Conservation (phyloP, 2,888 invertebrate genomes). For the Aethes cnicana region DNA sequence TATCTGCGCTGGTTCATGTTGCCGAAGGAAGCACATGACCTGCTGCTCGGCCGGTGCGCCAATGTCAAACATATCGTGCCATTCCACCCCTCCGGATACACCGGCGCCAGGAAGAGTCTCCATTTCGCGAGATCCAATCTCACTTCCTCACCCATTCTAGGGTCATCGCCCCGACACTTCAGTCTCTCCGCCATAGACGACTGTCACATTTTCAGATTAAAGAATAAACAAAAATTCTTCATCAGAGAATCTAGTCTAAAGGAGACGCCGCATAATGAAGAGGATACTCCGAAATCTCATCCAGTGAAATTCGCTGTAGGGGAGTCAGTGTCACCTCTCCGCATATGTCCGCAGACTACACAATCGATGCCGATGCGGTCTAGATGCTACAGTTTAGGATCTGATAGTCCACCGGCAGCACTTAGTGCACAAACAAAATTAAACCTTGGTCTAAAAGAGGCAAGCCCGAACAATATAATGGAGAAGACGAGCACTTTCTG, state of each 20-base stretch:
- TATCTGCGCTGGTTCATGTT: constrained; percentile 93
- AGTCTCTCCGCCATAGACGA: constrained; percentile 87
- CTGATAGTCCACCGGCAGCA: constrained; percentile 76
- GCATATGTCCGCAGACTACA: constrained; percentile 53
- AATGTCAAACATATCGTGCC: constrained; percentile 90
- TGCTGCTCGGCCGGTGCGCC: constrained; percentile 87
- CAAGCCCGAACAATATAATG: constrained; percentile 65
- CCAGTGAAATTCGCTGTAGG: constrained; percentile 87
- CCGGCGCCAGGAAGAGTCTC: constrained; percentile 76
- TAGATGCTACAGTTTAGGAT: constrained; percentile 87
- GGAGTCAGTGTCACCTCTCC: constrained; percentile 82
- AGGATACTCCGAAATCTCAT: constrained; percentile 48
- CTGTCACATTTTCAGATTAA: constrained; percentile 72
- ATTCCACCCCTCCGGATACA: constrained; percentile 85
- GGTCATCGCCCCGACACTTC: constrained; percentile 85
- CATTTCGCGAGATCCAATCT: constrained; percentile 61
- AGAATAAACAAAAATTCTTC: constrained; percentile 71
- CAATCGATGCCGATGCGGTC: constrained; percentile 62
- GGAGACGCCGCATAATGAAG: constrained; percentile 68
- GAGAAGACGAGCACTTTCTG: constrained; percentile 79
- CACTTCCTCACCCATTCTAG: constrained; percentile 73
- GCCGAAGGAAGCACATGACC: constrained; percentile 92
- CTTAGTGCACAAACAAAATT: constrained; percentile 85
- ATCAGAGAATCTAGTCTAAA: constrained; percentile 72
- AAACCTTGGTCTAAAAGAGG: constrained; percentile 83